Base-by-base conservation (phyloP, 1,140 invertebrate species). In the Papilio aristodemus region DNA sequence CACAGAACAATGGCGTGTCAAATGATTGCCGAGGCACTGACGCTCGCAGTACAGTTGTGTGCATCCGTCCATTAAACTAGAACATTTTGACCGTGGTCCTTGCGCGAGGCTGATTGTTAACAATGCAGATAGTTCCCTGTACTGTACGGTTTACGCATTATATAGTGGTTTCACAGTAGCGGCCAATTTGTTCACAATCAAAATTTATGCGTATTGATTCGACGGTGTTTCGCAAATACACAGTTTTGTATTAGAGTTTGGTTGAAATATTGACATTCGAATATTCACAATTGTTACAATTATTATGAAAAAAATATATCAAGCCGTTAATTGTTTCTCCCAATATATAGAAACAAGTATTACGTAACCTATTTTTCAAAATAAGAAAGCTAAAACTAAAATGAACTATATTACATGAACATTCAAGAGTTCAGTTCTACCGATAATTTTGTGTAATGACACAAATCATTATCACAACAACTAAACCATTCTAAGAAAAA, bases 31-130 rank as follows among this genome's bases (percentile, higher is more conserved):
- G 32, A 0, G 14, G 43, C 17, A 32, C 43, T 13, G 7, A 13
- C 27, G 36, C 17, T 50, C 43, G 32, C 59, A 62, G n/a, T 39
- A 62, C 59, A 22, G 36, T 38, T 37, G 59, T 37, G 43, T 50
- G 59, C 38, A 38, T 62, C 59, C 59, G 36, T 39, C 36, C 59
- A 62, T 62, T 62, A 62, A 62, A 62, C 59, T 62, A 62, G 59
- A 62, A 62, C 36, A 62, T 62, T 62, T 62, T 62, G 59, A 62
- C 27, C 59, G 10, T 17, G 36, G 36, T 38, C 59, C 59, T 38
- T 11, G 14, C 32, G 17, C 59, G 59, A 38, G n/a, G 36, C 36
- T 62, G 59, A 62, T 39, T 62, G 59, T 62, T 62, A 62, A 62
- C 59, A 62, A 62, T 62, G 59, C 36, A 39, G 32, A 19, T 59